Conservation (phyloP, 2,113 vertebrate genomes). For the Empidonax alnorum region DNA sequence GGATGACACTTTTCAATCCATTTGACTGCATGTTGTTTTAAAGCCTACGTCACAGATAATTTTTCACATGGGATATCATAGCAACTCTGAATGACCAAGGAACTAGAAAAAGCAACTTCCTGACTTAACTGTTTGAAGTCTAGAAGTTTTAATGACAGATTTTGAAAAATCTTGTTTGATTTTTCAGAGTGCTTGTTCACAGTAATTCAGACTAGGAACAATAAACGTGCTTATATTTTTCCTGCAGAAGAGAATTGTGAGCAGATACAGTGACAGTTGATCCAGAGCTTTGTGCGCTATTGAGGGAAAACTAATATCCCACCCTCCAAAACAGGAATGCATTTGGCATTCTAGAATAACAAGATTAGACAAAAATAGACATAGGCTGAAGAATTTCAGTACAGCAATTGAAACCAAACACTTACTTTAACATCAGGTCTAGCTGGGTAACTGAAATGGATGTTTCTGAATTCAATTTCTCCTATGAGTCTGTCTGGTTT, state of each 20-base stretch:
- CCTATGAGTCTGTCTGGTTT: slow-evolving; percentile 81
- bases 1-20: neutral
- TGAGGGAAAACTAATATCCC: neutral
- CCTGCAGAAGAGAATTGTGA: neutral
- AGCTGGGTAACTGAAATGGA: slow-evolving; percentile 85
- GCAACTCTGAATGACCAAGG: neutral
- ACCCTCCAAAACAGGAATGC: neutral
- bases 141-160: neutral
- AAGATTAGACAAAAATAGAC: neutral
- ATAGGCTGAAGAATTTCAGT: neutral
- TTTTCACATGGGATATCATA: neutral
- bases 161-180: neutral
- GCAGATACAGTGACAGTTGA: neutral
- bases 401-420: neutral
- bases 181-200: neutral
- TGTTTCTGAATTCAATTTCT: slow-evolving; percentile 84
- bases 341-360: neutral
- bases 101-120: neutral
- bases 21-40: neutral
- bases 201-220: neutral
- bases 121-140: neutral
- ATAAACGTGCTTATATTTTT: neutral
- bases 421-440: slow-evolving; percentile 81
- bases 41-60: neutral
- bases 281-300: neutral